A percentile compares a stretch with the other conserved stretches of the same genome.
phyloP scores from a whole-genome alignment of 2,113 vertebrate genomes.

The Astatoreochromis straeleni region DNA sequence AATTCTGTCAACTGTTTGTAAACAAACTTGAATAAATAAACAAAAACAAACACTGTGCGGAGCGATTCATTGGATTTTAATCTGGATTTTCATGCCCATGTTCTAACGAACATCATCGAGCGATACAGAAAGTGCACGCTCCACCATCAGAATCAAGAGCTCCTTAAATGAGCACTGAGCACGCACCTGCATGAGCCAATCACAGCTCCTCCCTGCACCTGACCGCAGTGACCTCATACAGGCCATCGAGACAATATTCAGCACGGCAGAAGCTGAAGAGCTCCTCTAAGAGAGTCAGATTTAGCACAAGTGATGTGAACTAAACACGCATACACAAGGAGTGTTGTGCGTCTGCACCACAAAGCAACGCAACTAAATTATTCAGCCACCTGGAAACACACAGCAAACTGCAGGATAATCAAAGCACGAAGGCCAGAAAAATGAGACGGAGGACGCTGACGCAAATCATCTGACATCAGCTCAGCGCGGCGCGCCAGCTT shows the following conservation, averaged over 20 bases:
- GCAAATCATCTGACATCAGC: not conserved
- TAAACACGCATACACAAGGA: not conserved
- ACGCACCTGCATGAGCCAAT: not conserved
- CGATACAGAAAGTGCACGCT: rapidly evolving
- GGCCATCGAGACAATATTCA: not conserved
- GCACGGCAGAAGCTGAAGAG: not conserved
- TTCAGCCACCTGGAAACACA: not conserved
- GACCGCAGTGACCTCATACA: not conserved
- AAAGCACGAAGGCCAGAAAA: not conserved
- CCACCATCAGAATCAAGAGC: not conserved
- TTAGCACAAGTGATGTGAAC: not conserved
- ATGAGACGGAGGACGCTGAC: rapidly evolving
- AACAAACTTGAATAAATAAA: not conserved
- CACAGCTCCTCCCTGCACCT: not conserved
- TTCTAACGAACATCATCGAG: not conserved
- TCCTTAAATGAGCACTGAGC: not conserved
- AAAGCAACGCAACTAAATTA: not conserved
- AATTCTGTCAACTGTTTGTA: not conserved
- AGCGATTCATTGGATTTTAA: not conserved
- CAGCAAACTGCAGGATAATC: not conserved
- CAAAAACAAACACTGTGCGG: not conserved
- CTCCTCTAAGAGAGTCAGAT: not conserved
- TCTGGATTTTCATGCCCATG: not conserved
- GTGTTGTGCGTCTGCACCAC: not conserved
- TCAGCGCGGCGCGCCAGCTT: rapidly evolving